A percentile compares a stretch with the other conserved stretches of the same genome.
These are phyloP conservation scores for Pseudomyrmex gracilis DNA, from an alignment of 1,140 invertebrate species.

Conservation along the genomic window DNA sequence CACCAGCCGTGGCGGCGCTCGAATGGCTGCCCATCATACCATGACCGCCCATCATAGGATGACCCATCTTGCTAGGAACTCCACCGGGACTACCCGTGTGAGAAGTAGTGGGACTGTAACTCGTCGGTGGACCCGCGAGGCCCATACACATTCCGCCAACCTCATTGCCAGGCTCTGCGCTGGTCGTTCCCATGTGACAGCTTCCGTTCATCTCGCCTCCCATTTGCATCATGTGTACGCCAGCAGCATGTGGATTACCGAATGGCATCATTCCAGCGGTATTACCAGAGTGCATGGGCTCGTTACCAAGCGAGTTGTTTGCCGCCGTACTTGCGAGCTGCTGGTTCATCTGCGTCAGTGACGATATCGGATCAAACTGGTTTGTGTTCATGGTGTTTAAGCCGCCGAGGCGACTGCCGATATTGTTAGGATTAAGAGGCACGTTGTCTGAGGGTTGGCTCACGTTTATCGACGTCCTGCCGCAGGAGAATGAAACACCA, in stretches of 20 bases:
- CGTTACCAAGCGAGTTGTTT: conserved; percentile 85
- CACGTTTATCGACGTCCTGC: conserved; percentile 79
- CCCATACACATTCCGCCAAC: conserved; percentile 86
- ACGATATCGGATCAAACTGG: conserved; percentile 96
- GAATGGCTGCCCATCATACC: conserved; percentile 87
- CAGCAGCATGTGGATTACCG: conserved; percentile 78
- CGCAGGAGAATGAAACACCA: conserved; percentile 77
- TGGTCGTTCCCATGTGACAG: conserved; percentile 82
- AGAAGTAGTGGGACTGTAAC: conserved; percentile 82
- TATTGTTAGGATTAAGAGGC: conserved; percentile 92
- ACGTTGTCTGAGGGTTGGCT: conserved; percentile 90
- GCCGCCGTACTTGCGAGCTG: conserved; percentile 92
- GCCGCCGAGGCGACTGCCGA: conserved; percentile 85
- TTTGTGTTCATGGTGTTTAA: conserved; percentile 87
- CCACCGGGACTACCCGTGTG: conserved; percentile 82
- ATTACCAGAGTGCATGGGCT: conserved; percentile 84
- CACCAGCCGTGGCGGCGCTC: conserved; percentile 85
- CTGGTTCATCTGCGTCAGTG: conserved; percentile 97
- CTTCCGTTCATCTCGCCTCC: conserved; percentile 83
- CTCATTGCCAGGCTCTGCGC: conserved; percentile 85
- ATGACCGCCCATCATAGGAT: conserved; percentile 84
- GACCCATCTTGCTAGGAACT: conserved; percentile 82
- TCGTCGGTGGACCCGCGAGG: conserved; percentile 84
- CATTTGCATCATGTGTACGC: conserved; percentile 87
- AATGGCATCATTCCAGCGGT: conserved; percentile 86